These are phyloP conservation scores for Lymantria monacha DNA, from an alignment of 2,888 invertebrate species.

Conservation along the genomic window DNA sequence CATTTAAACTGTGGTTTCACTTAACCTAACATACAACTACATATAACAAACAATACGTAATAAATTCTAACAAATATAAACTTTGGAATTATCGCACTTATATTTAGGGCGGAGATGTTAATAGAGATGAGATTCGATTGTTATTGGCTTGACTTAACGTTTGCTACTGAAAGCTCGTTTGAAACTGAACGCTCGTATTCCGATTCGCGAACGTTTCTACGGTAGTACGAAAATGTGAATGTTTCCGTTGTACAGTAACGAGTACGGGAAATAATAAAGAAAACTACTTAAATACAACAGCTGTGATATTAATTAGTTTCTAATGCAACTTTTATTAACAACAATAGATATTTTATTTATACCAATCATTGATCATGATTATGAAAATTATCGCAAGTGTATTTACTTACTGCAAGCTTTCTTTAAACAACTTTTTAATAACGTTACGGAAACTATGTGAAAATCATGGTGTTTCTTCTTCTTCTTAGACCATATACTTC, in stretches of 20 bases:
- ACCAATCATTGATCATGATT: too few species aligned
- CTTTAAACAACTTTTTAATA: too few species aligned
- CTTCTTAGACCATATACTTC: too few species aligned
- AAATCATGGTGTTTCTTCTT: too few species aligned
- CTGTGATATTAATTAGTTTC: too few species aligned
- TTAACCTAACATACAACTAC: slow-evolving; percentile 50
- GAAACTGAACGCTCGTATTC: slow-evolving; percentile 55
- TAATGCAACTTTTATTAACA: too few species aligned
- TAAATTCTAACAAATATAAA: slow-evolving; percentile 39
- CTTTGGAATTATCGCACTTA: slow-evolving; percentile 31
- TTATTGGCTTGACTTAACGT: slow-evolving; percentile 44
- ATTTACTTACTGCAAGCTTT: too few species aligned
- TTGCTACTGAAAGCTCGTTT: slow-evolving; percentile 55
- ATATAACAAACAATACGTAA: slow-evolving; percentile 46
- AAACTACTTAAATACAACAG: too few species aligned
- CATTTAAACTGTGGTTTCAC: slow-evolving; percentile 66
- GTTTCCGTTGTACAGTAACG: slow-evolving; percentile 46
- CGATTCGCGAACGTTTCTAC: slow-evolving; percentile 42
- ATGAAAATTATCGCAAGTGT: too few species aligned
- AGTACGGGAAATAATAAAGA: not conserved
- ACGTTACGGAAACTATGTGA: too few species aligned
- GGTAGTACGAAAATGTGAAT: slow-evolving; percentile 44
- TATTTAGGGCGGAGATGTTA: slow-evolving; percentile 35
- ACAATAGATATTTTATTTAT: too few species aligned
- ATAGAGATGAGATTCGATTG: slow-evolving; percentile 18